Evolutionary conservation across 2,797 vertebrate genomes (phyloP), one percentile per base, ranked within the genome.

Genomic region (Chrysolophus pictus): DNA sequence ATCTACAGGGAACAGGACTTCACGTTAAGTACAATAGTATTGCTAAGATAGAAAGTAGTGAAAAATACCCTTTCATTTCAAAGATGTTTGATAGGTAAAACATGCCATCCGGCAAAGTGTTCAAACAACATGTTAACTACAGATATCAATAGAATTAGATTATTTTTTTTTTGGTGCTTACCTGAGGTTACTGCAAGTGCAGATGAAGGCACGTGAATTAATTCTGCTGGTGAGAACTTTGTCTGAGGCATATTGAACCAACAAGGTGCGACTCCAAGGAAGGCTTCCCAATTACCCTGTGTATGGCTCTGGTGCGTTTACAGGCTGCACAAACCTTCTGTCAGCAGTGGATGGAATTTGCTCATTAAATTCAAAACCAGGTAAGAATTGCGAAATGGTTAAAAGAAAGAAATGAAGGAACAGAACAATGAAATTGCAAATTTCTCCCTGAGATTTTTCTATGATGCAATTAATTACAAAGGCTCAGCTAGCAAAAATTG

Each of bases 341-440:
- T 33, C 77, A 87, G 63, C 87, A 84, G 4, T 11, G 19, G 42
- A 37, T 17, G 56, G 56, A 37, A n/a, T 39, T 44, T 17, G 23
- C 69, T 64, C 37, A 64, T 88, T 39, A 39, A 55, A 35, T 49
- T 53, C 31, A n/a, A 67, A 73, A 79, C 62, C 90, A 94, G 95
- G 93, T 96, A 90, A 93, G 94, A 84, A 78, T 10, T 28, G 47
- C 31, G 73, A 93, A 86, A 53, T 28, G n/a, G 42, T 51, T 84
- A 64, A 64, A 79, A 70, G 58, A 75, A 72, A 23, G 35, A 46
- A n/a, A 62, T 18, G 22, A 37, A 49, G 62, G 46, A 60, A 23
- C 23, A 56, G 55, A 68, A 56, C 69, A 65, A 0, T 46, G 41
- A 77, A 62, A 77, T 56, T 35, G 26, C 33, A 67, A 7, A 35